Evolutionary conservation across 2,113 vertebrate species (phyloP).

Genomic region (Podarcis muralis): DNA sequence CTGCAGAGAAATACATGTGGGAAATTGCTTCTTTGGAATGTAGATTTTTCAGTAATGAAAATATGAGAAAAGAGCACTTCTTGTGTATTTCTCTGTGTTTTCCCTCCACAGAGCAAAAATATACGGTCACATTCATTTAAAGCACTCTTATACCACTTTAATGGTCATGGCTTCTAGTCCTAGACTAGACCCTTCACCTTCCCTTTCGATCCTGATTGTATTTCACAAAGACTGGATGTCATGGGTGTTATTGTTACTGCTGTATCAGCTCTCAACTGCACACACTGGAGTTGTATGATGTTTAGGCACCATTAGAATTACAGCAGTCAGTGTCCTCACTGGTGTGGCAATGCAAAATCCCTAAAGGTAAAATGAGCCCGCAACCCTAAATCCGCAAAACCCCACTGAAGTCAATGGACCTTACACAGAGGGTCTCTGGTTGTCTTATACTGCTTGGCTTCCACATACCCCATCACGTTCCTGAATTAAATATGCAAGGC

Average conservation of each 20-base stretch:
- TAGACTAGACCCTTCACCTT: no score
- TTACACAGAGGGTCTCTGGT: neutral
- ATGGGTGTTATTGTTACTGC: neutral
- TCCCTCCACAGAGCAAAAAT: neutral
- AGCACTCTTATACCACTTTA: no score
- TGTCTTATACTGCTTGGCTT: neutral
- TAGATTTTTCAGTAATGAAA: neutral
- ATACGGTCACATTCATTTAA: neutral
- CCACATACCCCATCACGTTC: neutral
- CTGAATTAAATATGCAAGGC: neutral
- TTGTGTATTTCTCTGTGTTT: neutral
- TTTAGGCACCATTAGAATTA: neutral
- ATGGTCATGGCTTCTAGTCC: no score
- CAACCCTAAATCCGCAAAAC: no score
- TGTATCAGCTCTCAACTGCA: neutral
- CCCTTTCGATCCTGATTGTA: neutral
- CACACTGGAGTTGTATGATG: neutral
- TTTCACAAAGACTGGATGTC: neutral
- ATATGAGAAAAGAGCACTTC: neutral
- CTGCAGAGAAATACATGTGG: neutral
- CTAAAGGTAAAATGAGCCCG: no score
- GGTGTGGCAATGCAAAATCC: neutral
- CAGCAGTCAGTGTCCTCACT: neutral
- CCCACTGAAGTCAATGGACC: no score
- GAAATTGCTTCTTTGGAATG: neutral